Evolutionary conservation across 1,140 invertebrate genomes (phyloP).

Genomic region (Carcinoscorpius rotundicauda): DNA sequence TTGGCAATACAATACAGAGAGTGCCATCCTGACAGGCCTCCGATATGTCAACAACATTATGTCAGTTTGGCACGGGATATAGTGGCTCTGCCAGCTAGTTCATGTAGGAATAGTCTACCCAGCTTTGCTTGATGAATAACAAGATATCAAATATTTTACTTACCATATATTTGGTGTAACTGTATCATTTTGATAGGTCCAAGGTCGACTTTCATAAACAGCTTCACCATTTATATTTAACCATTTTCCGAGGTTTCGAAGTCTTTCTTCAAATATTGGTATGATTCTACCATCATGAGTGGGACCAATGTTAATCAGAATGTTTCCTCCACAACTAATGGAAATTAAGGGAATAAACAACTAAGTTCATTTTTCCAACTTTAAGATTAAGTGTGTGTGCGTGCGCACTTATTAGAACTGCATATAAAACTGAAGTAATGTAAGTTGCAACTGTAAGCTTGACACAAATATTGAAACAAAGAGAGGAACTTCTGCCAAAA

Average conservation of each 20-base stretch:
- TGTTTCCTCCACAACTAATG: conserved; percentile 48
- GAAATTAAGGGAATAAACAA: conserved; percentile 1
- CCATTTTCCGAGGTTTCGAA: conserved; percentile 57
- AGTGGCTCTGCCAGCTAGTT: no score
- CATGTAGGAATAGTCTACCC: no score
- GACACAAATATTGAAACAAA: conserved; percentile 2
- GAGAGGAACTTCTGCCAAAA: no score
- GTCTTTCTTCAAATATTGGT: conserved; percentile 79
- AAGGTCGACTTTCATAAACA: conserved; percentile 68
- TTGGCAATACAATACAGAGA: no score
- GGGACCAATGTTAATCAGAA: conserved; percentile 81
- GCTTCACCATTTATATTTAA: conserved; percentile 72
- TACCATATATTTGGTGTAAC: conserved; percentile 43
- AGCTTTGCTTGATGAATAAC: no score
- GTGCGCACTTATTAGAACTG: background rate
- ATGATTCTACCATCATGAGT: conserved; percentile 75
- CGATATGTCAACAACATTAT: no score
- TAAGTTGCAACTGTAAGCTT: background rate
- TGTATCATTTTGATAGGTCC: conserved; percentile 70
- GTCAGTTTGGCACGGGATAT: no score
- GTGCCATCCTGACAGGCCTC: no score
- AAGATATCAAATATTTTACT: conserved; percentile 2
- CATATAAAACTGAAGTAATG: background rate
- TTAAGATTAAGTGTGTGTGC: background rate
- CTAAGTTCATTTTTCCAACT: background rate